These are phyloP conservation scores for Hemicordylus capensis DNA, from an alignment of 2,113 vertebrate genomes.

Conservation along the genomic window DNA sequence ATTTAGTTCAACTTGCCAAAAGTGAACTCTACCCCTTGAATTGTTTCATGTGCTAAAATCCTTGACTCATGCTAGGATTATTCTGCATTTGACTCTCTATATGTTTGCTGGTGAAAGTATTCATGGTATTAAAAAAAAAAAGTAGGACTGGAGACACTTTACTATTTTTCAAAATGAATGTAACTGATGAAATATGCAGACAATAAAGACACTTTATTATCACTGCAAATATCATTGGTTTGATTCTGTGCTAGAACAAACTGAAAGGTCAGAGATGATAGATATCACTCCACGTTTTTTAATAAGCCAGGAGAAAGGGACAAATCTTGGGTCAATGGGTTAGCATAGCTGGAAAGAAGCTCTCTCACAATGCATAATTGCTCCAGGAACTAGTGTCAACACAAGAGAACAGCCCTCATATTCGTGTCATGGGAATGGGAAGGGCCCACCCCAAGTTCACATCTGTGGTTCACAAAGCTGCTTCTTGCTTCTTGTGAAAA, in stretches of 20 bases:
- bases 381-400: not conserved
- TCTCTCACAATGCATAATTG: not conserved
- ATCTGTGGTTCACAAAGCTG: too few relatives aligned
- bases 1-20: slow-evolving; percentile 36
- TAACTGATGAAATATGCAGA: slow-evolving; percentile 73
- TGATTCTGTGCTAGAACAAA: slow-evolving; percentile 45
- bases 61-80: slow-evolving; percentile 34
- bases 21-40: slow-evolving; percentile 10
- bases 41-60: slow-evolving; percentile 54
- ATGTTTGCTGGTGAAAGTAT: slow-evolving; percentile 61
- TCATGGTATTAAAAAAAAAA: slow-evolving; percentile 59
- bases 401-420: too few relatives aligned
- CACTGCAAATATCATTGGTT: slow-evolving; percentile 61
- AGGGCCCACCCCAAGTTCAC: too few relatives aligned
- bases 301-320: not conserved
- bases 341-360: not conserved
- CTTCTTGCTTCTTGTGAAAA: too few relatives aligned
- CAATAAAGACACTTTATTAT: slow-evolving; percentile 81
- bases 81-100: slow-evolving; percentile 51
- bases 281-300: not conserved
- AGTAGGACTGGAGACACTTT: slow-evolving; percentile 63
- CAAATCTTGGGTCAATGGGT: not conserved
- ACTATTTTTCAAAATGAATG: slow-evolving; percentile 77
- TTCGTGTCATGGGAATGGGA: too few relatives aligned
- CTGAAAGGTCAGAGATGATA: not conserved